Evolutionary conservation across 1,140 invertebrate species (phyloP), one percentile per base, ranked within the genome.

Genomic region (Bombus waltoni): DNA sequence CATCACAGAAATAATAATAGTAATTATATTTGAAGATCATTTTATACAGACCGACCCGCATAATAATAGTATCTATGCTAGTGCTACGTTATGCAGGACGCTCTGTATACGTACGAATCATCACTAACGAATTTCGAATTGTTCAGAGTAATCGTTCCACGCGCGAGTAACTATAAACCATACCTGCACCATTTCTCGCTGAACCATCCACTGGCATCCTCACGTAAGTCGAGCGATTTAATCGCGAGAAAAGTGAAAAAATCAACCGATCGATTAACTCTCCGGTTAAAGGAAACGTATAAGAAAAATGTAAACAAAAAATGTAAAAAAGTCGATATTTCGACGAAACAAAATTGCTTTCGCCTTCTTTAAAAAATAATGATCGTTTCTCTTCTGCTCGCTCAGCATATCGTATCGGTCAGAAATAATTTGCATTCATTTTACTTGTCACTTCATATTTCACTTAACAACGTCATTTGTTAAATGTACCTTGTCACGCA

Each of bases 111-210:
- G 9, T 18, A 66, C 42, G 5, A n/a, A 74, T 74, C 84, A 81
- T 68, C 25, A 85, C 59, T 85, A 85, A 84, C 76, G 65, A 84
- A 66, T 53, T 22, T 81, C 38, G 38, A 81, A 66, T 68, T 44
- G n/a, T 32, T 74, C 42, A 42, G 42, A 68, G 44, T 68, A 44
- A 73, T 73, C 35, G 47, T 78, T 83, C 47, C 71, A 77, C 68
- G 71, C 72, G 72, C 73, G 65, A 81, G 42, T 82, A 88, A 88
- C 88, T 74, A n/a, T 62, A 62, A 88, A 87, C 84, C 82, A 91
- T 87, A 87, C 91, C 92, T 93, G 92, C 88, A 91, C 92, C 91
- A 93, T 94, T 94, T 94, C 92, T 94, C 92, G 91, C 89, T 91
- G 86, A 92, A 91, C 90, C 90, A 92, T 92, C 92, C 90, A 92